Evolutionary conservation across 2,888 invertebrate genomes (phyloP), one percentile per base, ranked within the genome.

Genomic region (Biston stratarius): DNA sequence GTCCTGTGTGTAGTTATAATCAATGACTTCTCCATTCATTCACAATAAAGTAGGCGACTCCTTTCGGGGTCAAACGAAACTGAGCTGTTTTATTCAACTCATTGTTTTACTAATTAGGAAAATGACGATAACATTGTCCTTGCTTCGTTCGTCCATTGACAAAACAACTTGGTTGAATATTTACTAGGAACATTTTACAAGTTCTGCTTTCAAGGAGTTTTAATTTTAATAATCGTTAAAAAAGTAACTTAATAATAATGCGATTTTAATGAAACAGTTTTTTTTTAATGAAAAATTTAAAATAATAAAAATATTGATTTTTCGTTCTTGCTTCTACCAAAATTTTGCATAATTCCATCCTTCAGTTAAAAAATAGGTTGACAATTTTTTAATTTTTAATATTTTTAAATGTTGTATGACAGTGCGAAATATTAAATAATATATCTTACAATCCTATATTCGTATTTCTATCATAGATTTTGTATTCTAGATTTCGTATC

Each of bases 1-100:
- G 83, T 81, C 79, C 83, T 80, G 79, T 84, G 84, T 87, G 85
- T 84, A 84, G 82, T 72, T 89, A 88, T 88, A 92, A 91, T 93
- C 93, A 93, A 92, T 93, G 93, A 90, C 83, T 83, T 56, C 73
- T 78, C 76, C 83, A 85, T 92, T 93, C 93, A 94, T 94, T 94
- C 93, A 94, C 90, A 86, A 92, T 91, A 88, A 86, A 82, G 87
- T 89, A 86, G 86, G 84, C 83, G 84, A 79, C 84, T 84, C 77
- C 80, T 87, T 86, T 90, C 89, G 90, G 88, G 91, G 91, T 92
- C 91, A 90, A 87, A 83, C 84, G 83, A 71, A 70, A 53, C 65
- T 61, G 77, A 88, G 85, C 85, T 86, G 82, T 81, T 83, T 80
- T 78, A 74, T 79, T 86, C 48, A 24, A 61, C 15, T 83, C 83